These are phyloP conservation scores for Drosophila fulvimacula DNA, from an alignment of 2,888 invertebrate species.

Conservation along the genomic window DNA sequence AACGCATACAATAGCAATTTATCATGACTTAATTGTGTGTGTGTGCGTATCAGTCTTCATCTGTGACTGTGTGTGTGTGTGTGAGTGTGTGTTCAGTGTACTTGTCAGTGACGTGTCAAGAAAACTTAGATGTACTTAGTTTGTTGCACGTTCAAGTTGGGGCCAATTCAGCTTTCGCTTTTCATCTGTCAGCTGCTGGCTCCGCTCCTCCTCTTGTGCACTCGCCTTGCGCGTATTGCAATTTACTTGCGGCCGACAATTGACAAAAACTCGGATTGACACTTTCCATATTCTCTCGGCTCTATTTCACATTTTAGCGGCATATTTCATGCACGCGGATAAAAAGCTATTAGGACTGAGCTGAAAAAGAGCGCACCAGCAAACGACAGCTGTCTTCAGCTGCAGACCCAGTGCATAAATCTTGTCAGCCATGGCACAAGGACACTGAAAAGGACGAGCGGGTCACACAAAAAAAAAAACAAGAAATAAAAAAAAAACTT, in stretches of 20 bases:
- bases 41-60: constrained; percentile 21
- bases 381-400: constrained; percentile 79
- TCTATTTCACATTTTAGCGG: constrained; percentile 70
- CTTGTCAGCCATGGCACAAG: constrained; percentile 63
- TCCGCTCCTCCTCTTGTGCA: not conserved
- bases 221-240: constrained; percentile 12
- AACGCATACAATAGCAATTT: constrained; percentile 79
- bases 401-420: constrained; percentile 80
- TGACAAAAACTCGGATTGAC: constrained; percentile 69
- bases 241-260: constrained; percentile 40
- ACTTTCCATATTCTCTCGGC: constrained; percentile 66
- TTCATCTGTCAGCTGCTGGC: constrained; percentile 17
- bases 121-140: constrained; percentile 62
- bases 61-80: constrained; percentile 49
- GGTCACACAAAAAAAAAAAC: constrained; percentile 16
- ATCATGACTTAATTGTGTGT: constrained; percentile 78
- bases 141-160: constrained; percentile 46
- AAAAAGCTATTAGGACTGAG: constrained; percentile 71
- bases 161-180: constrained; percentile 48
- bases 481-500: not conserved
- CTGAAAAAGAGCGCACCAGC: constrained; percentile 54
- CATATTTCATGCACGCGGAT: constrained; percentile 76
- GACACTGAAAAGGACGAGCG: constrained; percentile 24
- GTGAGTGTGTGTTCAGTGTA: constrained; percentile 29
- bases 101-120: constrained; percentile 72